Conservation (phyloP, 2,113 vertebrate genomes). For the Tachycineta bicolor region DNA sequence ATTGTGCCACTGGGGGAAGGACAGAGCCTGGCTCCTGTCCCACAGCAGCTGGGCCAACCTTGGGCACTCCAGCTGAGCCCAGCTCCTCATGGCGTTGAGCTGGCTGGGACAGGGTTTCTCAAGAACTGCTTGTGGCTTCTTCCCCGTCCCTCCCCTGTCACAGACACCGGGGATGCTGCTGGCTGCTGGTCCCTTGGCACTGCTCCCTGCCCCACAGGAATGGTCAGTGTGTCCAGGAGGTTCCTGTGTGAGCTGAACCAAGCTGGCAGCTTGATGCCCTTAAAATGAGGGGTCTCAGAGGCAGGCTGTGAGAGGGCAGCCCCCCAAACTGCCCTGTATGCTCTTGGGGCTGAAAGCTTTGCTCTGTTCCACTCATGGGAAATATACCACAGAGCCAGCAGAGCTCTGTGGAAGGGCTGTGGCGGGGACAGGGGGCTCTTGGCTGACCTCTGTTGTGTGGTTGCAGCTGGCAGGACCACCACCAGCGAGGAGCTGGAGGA, state of each 20-base stretch:
- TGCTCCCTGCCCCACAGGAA: background rate
- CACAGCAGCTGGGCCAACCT: background rate
- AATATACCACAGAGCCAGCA: background rate
- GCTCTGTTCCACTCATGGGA: background rate
- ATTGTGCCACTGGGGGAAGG: background rate
- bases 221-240: background rate
- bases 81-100: rapidly evolving
- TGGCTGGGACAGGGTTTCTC: background rate
- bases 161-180: background rate
- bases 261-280: background rate
- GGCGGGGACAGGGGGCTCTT: background rate
- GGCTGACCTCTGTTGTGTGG: background rate
- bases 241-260: background rate
- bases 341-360: background rate
- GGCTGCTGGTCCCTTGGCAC: background rate
- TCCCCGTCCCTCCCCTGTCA: background rate
- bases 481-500: constrained; percentile 96
- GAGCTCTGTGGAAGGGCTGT: background rate
- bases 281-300: background rate
- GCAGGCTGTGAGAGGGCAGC: background rate
- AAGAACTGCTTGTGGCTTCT: background rate
- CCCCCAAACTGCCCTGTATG: rapidly evolving
- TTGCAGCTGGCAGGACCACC: constrained; percentile 91
- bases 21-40: background rate
- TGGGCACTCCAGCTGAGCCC: background rate